These are phyloP conservation scores for Drosophila heteroneura DNA, from an alignment of 2,888 invertebrate species.

Conservation along the genomic window DNA sequence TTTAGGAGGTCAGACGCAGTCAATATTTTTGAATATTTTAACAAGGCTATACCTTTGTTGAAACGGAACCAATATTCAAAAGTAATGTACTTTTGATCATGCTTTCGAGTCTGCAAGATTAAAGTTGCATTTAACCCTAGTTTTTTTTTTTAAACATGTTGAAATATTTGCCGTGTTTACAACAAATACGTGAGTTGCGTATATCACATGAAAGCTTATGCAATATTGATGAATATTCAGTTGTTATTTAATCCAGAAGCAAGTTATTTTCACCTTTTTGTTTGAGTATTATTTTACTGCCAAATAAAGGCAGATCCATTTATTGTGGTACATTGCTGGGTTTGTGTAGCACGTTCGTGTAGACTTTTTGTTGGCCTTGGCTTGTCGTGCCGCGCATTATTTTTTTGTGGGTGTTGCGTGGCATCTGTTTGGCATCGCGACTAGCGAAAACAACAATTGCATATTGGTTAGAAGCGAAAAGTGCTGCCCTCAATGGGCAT, in stretches of 20 bases:
- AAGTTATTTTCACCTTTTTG: neutral
- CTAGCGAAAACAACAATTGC: slow-evolving; percentile 48
- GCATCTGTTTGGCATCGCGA: slow-evolving; percentile 24
- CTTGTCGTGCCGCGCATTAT: neutral
- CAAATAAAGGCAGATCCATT: neutral
- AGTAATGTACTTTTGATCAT: neutral
- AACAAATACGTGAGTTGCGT: neutral
- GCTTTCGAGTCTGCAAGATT: neutral
- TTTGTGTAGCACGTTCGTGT: neutral
- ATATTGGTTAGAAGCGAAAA: slow-evolving; percentile 61
- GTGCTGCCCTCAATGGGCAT: slow-evolving; percentile 39
- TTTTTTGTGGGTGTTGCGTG: slow-evolving; percentile 7
- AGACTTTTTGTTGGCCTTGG: slow-evolving; percentile 13
- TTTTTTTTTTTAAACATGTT: neutral
- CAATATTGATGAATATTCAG: slow-evolving; percentile 2
- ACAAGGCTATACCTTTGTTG: neutral
- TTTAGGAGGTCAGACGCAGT: neutral
- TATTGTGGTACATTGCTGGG: neutral
- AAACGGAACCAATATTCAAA: neutral
- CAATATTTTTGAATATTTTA: neutral
- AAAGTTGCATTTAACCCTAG: neutral
- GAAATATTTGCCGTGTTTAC: neutral
- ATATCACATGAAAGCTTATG: neutral
- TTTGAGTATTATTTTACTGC: neutral
- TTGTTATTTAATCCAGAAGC: neutral